Conservation (phyloP, 2,797 vertebrate species). For the Vespertilio murinus region DNA sequence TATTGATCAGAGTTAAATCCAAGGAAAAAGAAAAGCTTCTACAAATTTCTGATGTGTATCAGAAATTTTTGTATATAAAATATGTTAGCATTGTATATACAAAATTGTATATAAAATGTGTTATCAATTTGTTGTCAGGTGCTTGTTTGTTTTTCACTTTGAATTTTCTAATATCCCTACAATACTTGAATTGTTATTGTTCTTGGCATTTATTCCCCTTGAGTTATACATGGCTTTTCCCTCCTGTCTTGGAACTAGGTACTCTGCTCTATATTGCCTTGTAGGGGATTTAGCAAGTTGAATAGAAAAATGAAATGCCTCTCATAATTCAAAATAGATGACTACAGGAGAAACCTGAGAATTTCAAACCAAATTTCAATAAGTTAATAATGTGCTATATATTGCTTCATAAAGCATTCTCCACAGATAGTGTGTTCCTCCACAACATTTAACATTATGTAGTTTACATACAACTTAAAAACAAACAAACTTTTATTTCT, state of each 20-base stretch:
- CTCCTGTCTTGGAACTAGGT: neutral
- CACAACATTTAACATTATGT: conserved; percentile 6
- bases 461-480: conserved; percentile 5
- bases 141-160: neutral
- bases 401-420: neutral
- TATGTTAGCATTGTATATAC: neutral
- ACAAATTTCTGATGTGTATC: neutral
- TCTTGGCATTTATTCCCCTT: neutral
- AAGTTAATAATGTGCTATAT: neutral
- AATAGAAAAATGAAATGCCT: neutral
- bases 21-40: neutral
- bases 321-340: neutral
- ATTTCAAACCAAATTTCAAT: neutral
- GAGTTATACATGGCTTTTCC: neutral
- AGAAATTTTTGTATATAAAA: neutral
- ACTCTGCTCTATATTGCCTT: neutral
- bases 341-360: neutral
- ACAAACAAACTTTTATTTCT: no score
- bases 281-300: neutral
- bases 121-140: neutral
- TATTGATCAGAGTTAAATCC: neutral
- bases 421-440: neutral
- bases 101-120: neutral
- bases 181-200: neutral
- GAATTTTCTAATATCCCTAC: neutral